Evolutionary conservation across 2,888 invertebrate species (phyloP).

Genomic region (Acronicta alni): DNA sequence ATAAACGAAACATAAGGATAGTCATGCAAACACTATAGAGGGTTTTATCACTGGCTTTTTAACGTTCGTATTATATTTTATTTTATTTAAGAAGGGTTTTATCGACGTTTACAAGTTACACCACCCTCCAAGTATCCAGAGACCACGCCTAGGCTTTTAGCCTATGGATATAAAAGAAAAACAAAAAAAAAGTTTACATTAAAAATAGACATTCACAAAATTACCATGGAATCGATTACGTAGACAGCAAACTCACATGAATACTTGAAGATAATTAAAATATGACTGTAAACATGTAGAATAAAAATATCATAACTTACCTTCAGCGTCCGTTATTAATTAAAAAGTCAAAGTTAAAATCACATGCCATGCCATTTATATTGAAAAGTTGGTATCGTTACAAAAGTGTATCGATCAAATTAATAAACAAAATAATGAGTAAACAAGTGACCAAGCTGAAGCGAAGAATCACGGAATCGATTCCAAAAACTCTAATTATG

Average conservation of each 20-base stretch:
- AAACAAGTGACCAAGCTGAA: slow-evolving; percentile 60
- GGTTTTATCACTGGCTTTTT: slow-evolving; percentile 67
- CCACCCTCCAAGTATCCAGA: slow-evolving; percentile 88
- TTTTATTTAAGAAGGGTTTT: slow-evolving; percentile 58
- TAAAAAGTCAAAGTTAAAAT: slow-evolving; percentile 53
- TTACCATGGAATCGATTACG: slow-evolving; percentile 86
- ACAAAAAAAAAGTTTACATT: slow-evolving; percentile 53
- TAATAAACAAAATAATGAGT: slow-evolving; percentile 50
- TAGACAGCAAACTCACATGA: slow-evolving; percentile 55
- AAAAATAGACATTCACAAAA: slow-evolving; percentile 66
- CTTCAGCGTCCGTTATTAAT: slow-evolving; percentile 66
- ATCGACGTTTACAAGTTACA: slow-evolving; percentile 53
- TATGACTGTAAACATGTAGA: slow-evolving; percentile 56
- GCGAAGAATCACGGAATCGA: slow-evolving; percentile 81
- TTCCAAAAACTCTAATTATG: slow-evolving; percentile 73
- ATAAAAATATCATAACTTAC: slow-evolving; percentile 75
- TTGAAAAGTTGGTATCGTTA: slow-evolving; percentile 45
- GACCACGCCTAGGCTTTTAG: slow-evolving; percentile 46
- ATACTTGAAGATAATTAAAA: slow-evolving; percentile 54
- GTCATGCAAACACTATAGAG: slow-evolving; percentile 80
- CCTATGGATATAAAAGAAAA: slow-evolving; percentile 35
- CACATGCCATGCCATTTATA: slow-evolving; percentile 79
- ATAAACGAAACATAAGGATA: slow-evolving; percentile 83
- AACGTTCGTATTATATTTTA: slow-evolving; percentile 57
- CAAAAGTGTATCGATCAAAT: slow-evolving; percentile 50